These are phyloP conservation scores for Blastomussa wellsi DNA, from an alignment of 92 coral and sea anemone species.

Conservation along the genomic window DNA sequence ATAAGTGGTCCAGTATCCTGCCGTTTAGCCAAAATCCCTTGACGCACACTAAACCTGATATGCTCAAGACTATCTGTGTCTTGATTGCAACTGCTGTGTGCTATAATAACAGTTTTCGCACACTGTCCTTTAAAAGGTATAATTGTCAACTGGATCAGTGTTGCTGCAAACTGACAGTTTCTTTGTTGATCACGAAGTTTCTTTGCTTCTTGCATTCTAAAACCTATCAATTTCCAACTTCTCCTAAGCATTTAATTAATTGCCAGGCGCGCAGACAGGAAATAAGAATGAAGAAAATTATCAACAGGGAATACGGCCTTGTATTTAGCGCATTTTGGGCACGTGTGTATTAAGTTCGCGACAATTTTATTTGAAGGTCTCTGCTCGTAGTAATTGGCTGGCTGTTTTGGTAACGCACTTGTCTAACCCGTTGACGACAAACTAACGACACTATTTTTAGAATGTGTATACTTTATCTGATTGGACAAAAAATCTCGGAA, in stretches of 20 bases:
- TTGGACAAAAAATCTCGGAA: not conserved
- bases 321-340: not conserved
- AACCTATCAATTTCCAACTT: not conserved
- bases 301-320: not conserved
- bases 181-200: not conserved
- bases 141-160: not conserved
- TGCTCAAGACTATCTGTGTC: conserved; percentile 21
- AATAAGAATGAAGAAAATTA: not conserved
- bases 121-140: not conserved
- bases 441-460: not conserved
- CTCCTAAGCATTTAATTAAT: not conserved
- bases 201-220: not conserved
- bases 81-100: conserved; percentile 41
- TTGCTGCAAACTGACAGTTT: conserved; percentile 1
- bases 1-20: no score
- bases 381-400: not conserved
- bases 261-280: no score
- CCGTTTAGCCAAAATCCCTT: not conserved
- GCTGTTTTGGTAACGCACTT: no score
- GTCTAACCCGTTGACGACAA: not conserved
- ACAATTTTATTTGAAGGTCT: not conserved
- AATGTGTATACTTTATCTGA: not conserved
- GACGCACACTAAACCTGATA: conserved; percentile 33
- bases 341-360: not conserved
- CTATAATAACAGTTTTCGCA: not conserved